Conservation (phyloP, 2,113 vertebrate genomes). For the Laterallus jamaicensis region DNA sequence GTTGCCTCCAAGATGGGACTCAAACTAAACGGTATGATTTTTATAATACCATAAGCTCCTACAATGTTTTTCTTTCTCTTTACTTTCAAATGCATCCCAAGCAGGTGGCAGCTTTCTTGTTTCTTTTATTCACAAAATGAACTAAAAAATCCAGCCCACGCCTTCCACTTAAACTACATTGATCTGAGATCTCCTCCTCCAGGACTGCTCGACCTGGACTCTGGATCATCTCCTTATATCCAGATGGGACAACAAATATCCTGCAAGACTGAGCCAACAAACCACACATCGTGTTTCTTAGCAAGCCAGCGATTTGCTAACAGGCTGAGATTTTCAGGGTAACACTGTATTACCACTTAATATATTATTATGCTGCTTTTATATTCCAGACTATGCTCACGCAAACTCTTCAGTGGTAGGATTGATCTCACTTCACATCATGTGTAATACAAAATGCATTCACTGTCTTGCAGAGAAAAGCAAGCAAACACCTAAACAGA, state of each 20-base stretch:
- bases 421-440: neutral
- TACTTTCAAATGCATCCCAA: neutral
- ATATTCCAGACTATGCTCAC: neutral
- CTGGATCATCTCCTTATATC: neutral
- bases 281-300: neutral
- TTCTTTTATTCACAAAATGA: neutral
- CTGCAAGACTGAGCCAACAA: neutral
- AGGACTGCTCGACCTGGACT: neutral
- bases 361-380: neutral
- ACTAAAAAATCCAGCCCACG: neutral
- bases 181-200: neutral
- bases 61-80: neutral
- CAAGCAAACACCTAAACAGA: neutral
- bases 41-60: neutral
- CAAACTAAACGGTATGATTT: neutral
- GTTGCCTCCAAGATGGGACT: neutral
- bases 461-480: neutral
- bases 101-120: neutral
- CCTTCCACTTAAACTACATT: neutral
- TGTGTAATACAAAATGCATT: neutral
- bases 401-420: neutral
- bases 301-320: neutral
- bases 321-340: constrained; percentile 10
- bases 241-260: neutral
- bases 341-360: neutral